A percentile compares a stretch with the other conserved stretches of the same genome.
Evolutionary conservation across 23 tunicate species (phyloP).

Genomic region (Ascidia mentula): DNA sequence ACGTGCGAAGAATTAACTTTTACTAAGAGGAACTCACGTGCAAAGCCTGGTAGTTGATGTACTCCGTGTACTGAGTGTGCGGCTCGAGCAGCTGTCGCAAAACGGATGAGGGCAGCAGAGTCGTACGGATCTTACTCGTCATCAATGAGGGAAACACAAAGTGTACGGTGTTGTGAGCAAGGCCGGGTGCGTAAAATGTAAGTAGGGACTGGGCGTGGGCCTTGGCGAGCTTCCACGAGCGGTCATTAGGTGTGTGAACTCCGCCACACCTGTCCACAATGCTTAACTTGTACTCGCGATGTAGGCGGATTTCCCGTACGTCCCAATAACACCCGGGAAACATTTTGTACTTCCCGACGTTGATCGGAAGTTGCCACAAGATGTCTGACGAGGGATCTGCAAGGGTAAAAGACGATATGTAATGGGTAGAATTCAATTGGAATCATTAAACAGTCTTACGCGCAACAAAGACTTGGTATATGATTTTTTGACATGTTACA

Average conservation of each 20-base stretch:
- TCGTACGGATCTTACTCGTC: conserved; percentile 34
- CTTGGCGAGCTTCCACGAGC: conserved; percentile 74
- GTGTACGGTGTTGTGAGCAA: conserved; percentile 63
- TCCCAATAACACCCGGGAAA: conserved; percentile 70
- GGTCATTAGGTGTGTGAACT: conserved; percentile 52
- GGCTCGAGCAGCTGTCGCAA: conserved; percentile 75
- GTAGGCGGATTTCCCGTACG: conserved; percentile 47
- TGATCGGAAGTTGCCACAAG: conserved; percentile 40
- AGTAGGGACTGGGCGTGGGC: conserved; percentile 88
- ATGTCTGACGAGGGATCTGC: conserved; percentile 17
- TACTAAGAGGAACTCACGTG: conserved; percentile 72
- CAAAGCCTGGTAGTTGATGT: conserved; percentile 56
- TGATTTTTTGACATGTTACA: too few relatives aligned
- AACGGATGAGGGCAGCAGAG: conserved; percentile 35
- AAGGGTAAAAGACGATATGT: neutral
- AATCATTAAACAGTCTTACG: too few relatives aligned
- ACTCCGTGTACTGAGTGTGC: conserved; percentile 72
- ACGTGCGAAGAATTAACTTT: too few relatives aligned
- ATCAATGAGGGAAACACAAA: conserved; percentile 66
- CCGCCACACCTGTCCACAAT: conserved; percentile 43
- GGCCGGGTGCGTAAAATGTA: conserved; percentile 75
- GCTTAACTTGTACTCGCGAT: conserved; percentile 24
- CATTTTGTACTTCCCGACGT: conserved; percentile 22
- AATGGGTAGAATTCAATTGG: too few relatives aligned
- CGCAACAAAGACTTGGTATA: too few relatives aligned